Conservation (phyloP, 2,113 vertebrate genomes). For the Atherinomorus stipes region DNA sequence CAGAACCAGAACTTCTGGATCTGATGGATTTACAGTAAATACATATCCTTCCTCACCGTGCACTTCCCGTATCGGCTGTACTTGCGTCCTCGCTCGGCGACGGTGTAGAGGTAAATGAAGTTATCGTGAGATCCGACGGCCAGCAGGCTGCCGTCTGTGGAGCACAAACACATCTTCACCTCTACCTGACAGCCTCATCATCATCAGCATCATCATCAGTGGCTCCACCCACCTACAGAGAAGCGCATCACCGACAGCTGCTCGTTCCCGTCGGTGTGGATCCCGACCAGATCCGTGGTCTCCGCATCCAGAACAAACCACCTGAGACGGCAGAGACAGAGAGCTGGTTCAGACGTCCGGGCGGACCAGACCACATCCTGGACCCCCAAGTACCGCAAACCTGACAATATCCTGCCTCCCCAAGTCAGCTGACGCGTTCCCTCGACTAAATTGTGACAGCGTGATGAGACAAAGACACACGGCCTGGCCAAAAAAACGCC, state of each 20-base stretch:
- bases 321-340: slow-evolving; percentile 74
- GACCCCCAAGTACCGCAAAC: too few relatives aligned
- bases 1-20: too few relatives aligned
- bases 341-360: too few relatives aligned
- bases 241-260: slow-evolving; percentile 98
- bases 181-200: slow-evolving; percentile 14
- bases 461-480: too few relatives aligned
- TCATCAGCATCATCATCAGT: background rate
- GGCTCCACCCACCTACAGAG: slow-evolving; percentile 88
- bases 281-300: slow-evolving; percentile 93
- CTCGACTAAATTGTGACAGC: too few relatives aligned
- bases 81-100: slow-evolving; percentile 94
- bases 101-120: slow-evolving; percentile 97
- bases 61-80: slow-evolving; percentile 97
- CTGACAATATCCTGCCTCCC: too few relatives aligned
- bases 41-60: slow-evolving; percentile 87
- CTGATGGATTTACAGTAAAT: background rate
- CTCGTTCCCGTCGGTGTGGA: slow-evolving; percentile 97
- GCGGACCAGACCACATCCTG: too few relatives aligned
- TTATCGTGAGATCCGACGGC: slow-evolving; percentile 99
- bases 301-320: slow-evolving; percentile 98
- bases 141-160: slow-evolving; percentile 91
- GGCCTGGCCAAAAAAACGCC: too few relatives aligned
- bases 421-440: too few relatives aligned
- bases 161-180: slow-evolving; percentile 16